Evolutionary conservation across 2,888 invertebrate genomes (phyloP), one percentile per base, ranked within the genome.

Genomic region (Phymatocera aterrima): DNA sequence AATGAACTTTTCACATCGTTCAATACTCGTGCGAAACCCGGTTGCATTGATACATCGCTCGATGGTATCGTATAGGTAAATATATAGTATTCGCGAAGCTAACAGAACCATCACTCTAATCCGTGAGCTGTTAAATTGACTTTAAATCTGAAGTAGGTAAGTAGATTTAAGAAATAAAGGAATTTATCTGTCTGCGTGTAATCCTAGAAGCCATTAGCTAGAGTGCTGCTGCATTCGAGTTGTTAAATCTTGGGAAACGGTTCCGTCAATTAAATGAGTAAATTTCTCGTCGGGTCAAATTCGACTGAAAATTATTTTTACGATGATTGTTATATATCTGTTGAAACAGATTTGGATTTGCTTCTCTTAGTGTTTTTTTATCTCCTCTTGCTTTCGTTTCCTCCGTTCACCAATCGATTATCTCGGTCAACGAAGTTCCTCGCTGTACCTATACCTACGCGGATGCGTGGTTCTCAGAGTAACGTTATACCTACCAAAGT

Each of bases 171-270:
- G 75, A 75, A 75, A 75, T 75, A 57, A 75, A 37, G 40, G 31
- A 37, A 75, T 75, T 75, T 60, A 60, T 75, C 60, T 28, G 57
- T 57, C 40, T 60, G 57, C 75, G 18, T 57, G 24, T 75, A 75
- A 75, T 75, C 60, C 75, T 43, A 57, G 72, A 72, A 51, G 51
- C 57, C 57, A 75, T 75, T 75, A 75, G 54, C 75, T n/a, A 40
- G 57, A 75, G 75, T 75, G 75, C 75, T 75, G 75, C 75, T 75
- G 51, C 57, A n/a, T 18, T 18, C 18, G 34, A 51, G 28, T 24
- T 8, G 54, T 57, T 75, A 60, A 75, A 57, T 60, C 57, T 75
- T 40, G 3, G 75, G n/a, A n/a, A 40, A 60, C 37, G 18, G 18
- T 57, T 51, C 60, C n/a, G 40, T 40, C 75, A 40, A 75, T 75